Conservation (phyloP, 2,113 vertebrate species). For the Oryzias curvinotus region DNA sequence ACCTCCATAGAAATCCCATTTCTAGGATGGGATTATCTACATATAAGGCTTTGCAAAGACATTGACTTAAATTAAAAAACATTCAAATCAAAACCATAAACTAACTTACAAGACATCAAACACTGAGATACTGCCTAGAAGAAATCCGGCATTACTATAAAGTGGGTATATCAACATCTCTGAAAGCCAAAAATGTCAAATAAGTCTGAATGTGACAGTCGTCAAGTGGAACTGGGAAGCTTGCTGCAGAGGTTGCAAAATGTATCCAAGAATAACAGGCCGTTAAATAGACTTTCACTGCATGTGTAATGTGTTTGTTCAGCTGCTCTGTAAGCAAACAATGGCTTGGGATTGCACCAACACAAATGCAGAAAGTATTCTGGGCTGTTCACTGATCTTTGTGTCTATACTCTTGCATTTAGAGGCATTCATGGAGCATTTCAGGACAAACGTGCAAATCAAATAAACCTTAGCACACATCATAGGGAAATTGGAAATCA, state of each 20-base stretch:
- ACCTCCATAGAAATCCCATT: too few relatives aligned
- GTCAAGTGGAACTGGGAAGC: conserved; percentile 8
- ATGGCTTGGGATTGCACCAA: not conserved
- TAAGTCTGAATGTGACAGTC: conserved; percentile 5
- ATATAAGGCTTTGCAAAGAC: too few relatives aligned
- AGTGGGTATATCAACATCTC: conserved; percentile 1
- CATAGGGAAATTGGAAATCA: conserved; percentile 30
- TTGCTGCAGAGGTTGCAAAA: not conserved
- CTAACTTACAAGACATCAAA: not conserved
- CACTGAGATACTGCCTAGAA: not conserved
- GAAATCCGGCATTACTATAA: not conserved
- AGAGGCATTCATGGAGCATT: conserved; percentile 1
- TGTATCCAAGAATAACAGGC: conserved; percentile 3
- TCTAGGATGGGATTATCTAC: too few relatives aligned
- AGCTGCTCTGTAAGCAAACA: not conserved
- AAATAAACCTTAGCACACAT: too few relatives aligned
- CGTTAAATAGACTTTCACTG: not conserved
- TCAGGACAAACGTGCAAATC: not conserved
- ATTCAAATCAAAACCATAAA: too few relatives aligned
- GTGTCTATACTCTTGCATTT: not conserved
- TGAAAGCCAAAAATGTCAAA: not conserved
- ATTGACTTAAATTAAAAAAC: too few relatives aligned
- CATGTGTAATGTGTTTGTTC: conserved; percentile 4
- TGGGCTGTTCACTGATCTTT: conserved; percentile 3
- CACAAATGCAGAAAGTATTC: conserved; percentile 11